These are phyloP conservation scores for Limenitis camilla DNA, from an alignment of 2,888 invertebrate genomes.

Conservation along the genomic window DNA sequence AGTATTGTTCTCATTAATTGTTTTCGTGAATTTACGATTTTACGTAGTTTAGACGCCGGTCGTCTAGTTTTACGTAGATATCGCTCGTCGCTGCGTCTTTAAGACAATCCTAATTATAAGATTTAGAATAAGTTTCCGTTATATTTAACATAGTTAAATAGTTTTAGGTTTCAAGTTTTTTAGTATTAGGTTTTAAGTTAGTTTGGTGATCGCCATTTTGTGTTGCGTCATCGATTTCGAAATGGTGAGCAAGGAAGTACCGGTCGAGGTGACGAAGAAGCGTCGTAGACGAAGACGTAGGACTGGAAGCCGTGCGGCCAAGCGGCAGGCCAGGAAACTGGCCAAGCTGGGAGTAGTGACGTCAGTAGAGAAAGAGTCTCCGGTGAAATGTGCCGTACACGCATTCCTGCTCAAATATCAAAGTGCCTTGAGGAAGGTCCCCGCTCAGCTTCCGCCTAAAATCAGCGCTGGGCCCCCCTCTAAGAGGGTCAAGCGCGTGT, in stretches of 20 bases:
- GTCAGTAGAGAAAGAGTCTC: conserved; percentile 28
- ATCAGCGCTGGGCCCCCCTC: conserved; percentile 56
- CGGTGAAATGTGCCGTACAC: conserved; percentile 61
- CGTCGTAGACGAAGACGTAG: conserved; percentile 44
- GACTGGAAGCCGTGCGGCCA: conserved; percentile 44
- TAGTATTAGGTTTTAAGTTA: conserved; percentile 33
- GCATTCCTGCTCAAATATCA: conserved; percentile 57
- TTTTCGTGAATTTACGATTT: conserved; percentile 22
- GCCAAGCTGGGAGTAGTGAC: conserved; percentile 27
- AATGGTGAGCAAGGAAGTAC: conserved; percentile 51
- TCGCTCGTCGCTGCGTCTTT: conserved; percentile 34
- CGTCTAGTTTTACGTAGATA: conserved; percentile 27
- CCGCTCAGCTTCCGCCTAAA: conserved; percentile 55
- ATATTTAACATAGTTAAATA: conserved; percentile 12
- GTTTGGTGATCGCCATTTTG: conserved; percentile 51
- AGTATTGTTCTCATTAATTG: conserved; percentile 25
- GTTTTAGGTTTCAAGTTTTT: conserved; percentile 27
- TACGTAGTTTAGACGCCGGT: conserved; percentile 17
- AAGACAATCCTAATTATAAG: conserved; percentile 36
- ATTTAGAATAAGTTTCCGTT: conserved; percentile 30
- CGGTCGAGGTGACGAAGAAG: conserved; percentile 41
- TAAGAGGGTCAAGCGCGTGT: conserved; percentile 62
- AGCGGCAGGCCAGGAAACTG: conserved; percentile 42
- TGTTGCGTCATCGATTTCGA: conserved; percentile 31
- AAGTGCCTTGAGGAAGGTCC: conserved; percentile 56